Percentiles rank a stretch among this genome's conserved stretches.
These are phyloP conservation scores for Pseudomyrmex gracilis DNA, from an alignment of 1,140 invertebrate species.

Conservation along the genomic window DNA sequence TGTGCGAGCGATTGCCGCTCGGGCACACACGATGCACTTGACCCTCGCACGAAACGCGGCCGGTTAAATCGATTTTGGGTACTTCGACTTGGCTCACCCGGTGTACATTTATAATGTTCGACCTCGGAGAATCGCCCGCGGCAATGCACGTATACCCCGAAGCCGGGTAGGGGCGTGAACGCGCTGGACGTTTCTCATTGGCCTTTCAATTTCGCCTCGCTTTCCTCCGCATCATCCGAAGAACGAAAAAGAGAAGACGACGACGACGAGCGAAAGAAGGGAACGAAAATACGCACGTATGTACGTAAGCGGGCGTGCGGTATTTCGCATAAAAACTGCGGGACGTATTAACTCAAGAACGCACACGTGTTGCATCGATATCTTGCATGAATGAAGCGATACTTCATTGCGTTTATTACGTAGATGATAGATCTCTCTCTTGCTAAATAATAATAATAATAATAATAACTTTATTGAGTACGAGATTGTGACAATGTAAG, in stretches of 20 bases:
- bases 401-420: too few relatives aligned
- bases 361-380: background rate
- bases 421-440: too few relatives aligned
- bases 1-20: background rate
- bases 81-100: slow-evolving; percentile 67
- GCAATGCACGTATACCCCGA: slow-evolving; percentile 69
- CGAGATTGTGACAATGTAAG: too few relatives aligned
- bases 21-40: slow-evolving; percentile 62
- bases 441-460: too few relatives aligned
- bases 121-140: slow-evolving; percentile 62
- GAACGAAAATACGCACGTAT: slow-evolving; percentile 53
- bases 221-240: slow-evolving; percentile 29
- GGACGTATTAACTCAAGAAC: background rate
- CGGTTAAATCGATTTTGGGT: slow-evolving; percentile 68
- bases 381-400: background rate
- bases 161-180: slow-evolving; percentile 68
- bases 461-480: too few relatives aligned
- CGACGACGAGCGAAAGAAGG: slow-evolving; percentile 49
- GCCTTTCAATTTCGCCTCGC: slow-evolving; percentile 70
- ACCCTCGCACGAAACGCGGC: slow-evolving; percentile 62
- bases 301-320: background rate
- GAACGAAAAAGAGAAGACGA: slow-evolving; percentile 20
- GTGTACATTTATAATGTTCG: slow-evolving; percentile 73
- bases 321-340: background rate
- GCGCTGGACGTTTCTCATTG: slow-evolving; percentile 68